Percentiles rank a stretch among this genome's conserved stretches.
Evolutionary conservation across 2,113 vertebrate genomes (phyloP).

Genomic region (Rhinolophus ferrumequinum): DNA sequence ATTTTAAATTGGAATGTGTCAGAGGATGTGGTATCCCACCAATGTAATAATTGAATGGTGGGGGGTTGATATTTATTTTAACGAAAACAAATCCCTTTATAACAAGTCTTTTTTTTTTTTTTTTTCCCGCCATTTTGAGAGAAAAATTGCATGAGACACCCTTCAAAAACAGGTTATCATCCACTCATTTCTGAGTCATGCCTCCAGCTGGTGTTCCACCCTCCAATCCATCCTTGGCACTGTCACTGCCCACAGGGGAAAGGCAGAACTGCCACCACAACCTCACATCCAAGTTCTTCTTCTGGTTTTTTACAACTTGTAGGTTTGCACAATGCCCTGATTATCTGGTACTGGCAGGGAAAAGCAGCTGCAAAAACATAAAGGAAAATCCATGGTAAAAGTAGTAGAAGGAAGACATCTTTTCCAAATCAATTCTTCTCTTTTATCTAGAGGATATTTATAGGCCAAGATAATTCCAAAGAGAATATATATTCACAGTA

Average conservation of each 20-base stretch:
- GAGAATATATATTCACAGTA: background rate
- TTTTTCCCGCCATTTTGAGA: background rate
- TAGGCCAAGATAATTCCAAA: background rate
- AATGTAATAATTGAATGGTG: conserved; percentile 54
- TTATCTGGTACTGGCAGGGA: background rate
- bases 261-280: background rate
- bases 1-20: conserved; percentile 38
- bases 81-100: conserved; percentile 48
- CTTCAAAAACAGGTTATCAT: background rate
- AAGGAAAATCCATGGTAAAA: background rate
- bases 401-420: background rate
- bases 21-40: conserved; percentile 38
- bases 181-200: background rate
- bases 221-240: background rate
- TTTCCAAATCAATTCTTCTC: background rate
- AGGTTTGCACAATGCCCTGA: background rate
- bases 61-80: conserved; percentile 58
- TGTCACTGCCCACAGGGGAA: background rate
- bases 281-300: background rate
- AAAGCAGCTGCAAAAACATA: background rate
- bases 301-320: background rate
- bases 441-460: background rate
- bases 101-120: background rate
- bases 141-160: background rate
- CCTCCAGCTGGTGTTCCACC: background rate